phyloP scores from a whole-genome alignment of 2,113 vertebrate genomes.

The Oryzias curvinotus region DNA sequence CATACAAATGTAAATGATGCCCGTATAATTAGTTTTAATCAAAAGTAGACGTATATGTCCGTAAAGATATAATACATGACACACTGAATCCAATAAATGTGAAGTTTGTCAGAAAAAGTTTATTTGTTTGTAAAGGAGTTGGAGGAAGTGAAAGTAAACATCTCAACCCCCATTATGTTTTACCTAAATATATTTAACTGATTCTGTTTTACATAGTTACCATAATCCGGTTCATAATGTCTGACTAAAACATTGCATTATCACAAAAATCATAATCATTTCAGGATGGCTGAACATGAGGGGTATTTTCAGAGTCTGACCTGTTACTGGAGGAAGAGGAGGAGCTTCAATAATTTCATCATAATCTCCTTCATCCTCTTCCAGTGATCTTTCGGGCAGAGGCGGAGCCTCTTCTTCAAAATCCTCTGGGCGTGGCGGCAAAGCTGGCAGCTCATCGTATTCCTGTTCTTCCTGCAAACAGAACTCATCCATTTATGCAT shows the following conservation, averaged over 20 bases:
- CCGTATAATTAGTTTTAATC: neutral
- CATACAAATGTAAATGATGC: neutral
- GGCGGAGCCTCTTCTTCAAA: conserved; percentile 5
- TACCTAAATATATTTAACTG: no score
- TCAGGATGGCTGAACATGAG: no score
- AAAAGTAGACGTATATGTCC: neutral
- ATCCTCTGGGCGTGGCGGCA: conserved; percentile 57
- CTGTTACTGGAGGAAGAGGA: conserved; percentile 7
- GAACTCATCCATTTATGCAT: neutral
- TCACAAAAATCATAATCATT: no score
- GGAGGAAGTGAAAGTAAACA: no score
- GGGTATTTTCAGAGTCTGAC: conserved; percentile 29
- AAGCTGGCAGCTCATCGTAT: conserved; percentile 51
- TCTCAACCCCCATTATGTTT: no score
- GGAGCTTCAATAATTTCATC: conserved; percentile 70
- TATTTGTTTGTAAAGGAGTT: no score
- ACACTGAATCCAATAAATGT: no score
- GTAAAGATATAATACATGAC: no score
- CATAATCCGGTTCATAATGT: no score
- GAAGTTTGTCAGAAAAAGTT: no score
- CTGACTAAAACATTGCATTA: no score
- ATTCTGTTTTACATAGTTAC: no score
- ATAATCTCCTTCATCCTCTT: conserved; percentile 72
- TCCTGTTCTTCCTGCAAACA: conserved; percentile 38
- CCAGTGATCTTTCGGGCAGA: conserved; percentile 11